phyloP scores from a whole-genome alignment of 2,113 vertebrate species.

The Eulemur rufifrons region DNA sequence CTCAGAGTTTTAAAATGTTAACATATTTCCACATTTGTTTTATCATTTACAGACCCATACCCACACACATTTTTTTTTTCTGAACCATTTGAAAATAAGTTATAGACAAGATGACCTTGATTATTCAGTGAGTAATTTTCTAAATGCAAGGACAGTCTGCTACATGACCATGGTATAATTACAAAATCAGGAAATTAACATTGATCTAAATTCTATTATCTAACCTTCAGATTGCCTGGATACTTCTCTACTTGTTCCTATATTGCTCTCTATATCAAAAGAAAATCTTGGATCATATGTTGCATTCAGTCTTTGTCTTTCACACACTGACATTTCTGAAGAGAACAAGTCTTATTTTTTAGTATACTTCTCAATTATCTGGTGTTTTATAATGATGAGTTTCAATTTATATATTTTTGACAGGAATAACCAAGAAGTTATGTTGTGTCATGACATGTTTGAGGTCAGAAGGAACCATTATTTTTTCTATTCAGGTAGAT shows the following conservation, averaged over 20 bases:
- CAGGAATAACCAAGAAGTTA: neutral
- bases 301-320: neutral
- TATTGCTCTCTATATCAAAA: neutral
- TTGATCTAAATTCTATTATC: neutral
- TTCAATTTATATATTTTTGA: neutral
- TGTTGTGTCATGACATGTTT: neutral
- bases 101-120: neutral
- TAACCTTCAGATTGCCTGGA: neutral
- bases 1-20: neutral
- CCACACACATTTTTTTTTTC: neutral
- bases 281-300: neutral
- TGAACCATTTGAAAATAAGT: slow-evolving; percentile 7
- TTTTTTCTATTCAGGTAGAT: neutral
- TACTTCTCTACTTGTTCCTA: neutral
- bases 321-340: neutral
- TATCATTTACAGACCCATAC: neutral
- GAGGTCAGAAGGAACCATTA: neutral
- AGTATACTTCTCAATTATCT: neutral
- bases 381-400: neutral
- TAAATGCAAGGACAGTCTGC: neutral
- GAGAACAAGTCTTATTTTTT: neutral
- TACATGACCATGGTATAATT: neutral
- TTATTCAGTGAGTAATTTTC: neutral
- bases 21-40: neutral
- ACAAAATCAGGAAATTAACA: neutral